phyloP scores from a whole-genome alignment of 2,113 vertebrate genomes.

The western clawed frog (Xenopus tropicalis) region DNA sequence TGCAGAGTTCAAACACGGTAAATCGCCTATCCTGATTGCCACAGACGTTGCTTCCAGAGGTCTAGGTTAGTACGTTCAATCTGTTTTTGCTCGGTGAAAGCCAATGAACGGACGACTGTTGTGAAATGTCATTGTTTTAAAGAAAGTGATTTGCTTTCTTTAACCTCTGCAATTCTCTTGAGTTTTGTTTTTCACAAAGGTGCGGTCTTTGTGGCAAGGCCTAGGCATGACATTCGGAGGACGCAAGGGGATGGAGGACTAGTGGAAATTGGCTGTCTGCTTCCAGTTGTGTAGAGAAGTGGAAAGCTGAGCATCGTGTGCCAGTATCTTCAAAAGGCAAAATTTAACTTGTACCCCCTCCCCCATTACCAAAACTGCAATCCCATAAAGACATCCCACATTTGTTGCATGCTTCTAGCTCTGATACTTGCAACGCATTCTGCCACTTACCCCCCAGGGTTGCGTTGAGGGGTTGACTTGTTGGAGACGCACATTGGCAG shows the following conservation, averaged over 20 bases:
- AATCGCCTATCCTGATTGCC: conserved; percentile 97
- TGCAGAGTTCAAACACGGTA: conserved; percentile 96
- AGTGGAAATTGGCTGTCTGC: conserved; percentile 98
- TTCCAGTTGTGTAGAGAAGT: conserved; percentile 99
- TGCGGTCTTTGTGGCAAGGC: conserved; percentile 99
- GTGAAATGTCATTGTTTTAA: conserved; percentile 70
- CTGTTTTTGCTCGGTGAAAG: background rate
- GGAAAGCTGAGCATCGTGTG: conserved; percentile 94
- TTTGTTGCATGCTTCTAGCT: conserved; percentile 89
- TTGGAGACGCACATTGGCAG: conserved; percentile 70
- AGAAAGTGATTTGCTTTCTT: conserved; percentile 99
- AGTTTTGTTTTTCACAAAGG: conserved; percentile 98
- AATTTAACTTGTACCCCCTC: conserved; percentile 66
- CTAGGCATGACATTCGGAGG: conserved; percentile 99
- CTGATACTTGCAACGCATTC: conserved; percentile 61
- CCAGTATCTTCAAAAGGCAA: conserved; percentile 99
- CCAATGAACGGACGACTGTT: conserved; percentile 33
- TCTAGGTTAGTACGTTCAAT: conserved; percentile 85
- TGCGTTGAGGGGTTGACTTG: conserved; percentile 80
- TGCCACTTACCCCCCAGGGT: conserved; percentile 65
- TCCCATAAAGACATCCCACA: conserved; percentile 89
- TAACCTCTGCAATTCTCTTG: conserved; percentile 99
- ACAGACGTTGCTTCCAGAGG: conserved; percentile 97
- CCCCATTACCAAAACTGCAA: conserved; percentile 52
- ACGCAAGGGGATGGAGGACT: conserved; percentile 99